Evolutionary conservation across 2,113 vertebrate genomes (phyloP), one percentile per base, ranked within the genome.

Genomic region (Edolisoma coerulescens): DNA sequence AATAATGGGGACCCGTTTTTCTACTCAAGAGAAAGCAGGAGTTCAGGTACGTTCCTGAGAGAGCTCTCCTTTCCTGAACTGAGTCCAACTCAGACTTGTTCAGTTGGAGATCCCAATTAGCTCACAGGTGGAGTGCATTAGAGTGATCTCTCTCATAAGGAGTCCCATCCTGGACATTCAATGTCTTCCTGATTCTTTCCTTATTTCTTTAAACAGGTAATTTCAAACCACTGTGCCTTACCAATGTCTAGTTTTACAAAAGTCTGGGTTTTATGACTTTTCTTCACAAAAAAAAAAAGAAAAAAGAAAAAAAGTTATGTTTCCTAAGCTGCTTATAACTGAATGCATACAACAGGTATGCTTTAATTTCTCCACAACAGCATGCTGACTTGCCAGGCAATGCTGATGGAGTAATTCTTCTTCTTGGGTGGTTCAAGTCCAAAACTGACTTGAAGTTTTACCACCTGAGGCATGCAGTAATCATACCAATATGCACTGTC

Each of bases 391-490:
- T 91, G 24, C 45, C 20, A 89, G 59, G 54, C 37, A 91, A 54
- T 67, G 32, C 16, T 89, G 65, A 33, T 85, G 44, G 53, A 88
- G 17, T 45, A 90, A 89, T 91, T 82, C 11, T 56, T 93, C 71
- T 90, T 95, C 64, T 88, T 95, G 59, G 57, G 74, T 93, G 68
- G 84, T 61, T 91, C 56, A 84, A 60, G 37, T 52, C 88, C 12
- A 57, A 59, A 67, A 45, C 20, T 41, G 30, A 44, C 61, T 90
- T n/a, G 21, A 52, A 92, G 19, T 67, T 74, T 84, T 91, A 76
- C 27, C 35, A 92, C 42, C 57, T 53, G 67, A 94, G 41, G 73
- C 20, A 2, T 71, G 7, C 70, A 87, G 9, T 81, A 96, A 89
- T 93, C 81, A 82, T 42, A 71, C 35, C 87, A 89, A 67, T 45